Percentiles rank a stretch among this genome's conserved stretches.
Conservation (phyloP, 2,888 invertebrate species). For the Synergus umbraculus region DNA sequence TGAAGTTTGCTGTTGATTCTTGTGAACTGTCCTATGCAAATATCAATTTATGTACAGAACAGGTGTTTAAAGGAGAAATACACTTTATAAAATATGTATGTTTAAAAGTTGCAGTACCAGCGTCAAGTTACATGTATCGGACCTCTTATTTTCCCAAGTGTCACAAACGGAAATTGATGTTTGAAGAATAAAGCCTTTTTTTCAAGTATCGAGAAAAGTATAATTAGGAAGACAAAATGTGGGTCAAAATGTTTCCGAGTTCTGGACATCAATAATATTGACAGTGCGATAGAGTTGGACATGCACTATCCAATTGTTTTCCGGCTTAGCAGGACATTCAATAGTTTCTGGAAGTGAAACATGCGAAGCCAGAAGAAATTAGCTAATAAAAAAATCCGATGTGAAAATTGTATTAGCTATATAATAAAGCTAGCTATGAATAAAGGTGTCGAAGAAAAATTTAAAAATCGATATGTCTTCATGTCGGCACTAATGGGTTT, state of each 20-base stretch:
- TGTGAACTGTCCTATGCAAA: not conserved
- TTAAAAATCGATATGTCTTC: not conserved
- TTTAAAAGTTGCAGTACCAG: not conserved
- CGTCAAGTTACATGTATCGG: not conserved
- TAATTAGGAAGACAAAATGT: slow-evolving; percentile 14
- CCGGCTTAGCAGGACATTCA: slow-evolving; percentile 28
- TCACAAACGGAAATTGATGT: not conserved
- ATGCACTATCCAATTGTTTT: slow-evolving; percentile 7
- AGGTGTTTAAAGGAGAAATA: not conserved
- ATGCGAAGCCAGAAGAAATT: not conserved
- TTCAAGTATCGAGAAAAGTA: not conserved
- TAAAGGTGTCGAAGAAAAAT: not conserved
- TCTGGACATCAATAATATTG: slow-evolving; percentile 35
- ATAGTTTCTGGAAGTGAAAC: slow-evolving; percentile 31
- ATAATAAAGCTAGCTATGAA: not conserved
- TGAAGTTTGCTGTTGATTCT: not conserved
- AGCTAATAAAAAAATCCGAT: not conserved
- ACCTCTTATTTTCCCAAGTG: not conserved
- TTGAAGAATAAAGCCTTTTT: not conserved
- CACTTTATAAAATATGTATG: not conserved
- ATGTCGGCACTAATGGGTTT: slow-evolving; percentile 28
- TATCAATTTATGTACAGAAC: slow-evolving; percentile 1
- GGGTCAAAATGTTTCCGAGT: slow-evolving; percentile 4
- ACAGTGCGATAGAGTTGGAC: slow-evolving; percentile 30
- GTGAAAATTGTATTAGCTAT: not conserved